These are phyloP conservation scores for Caenorhabditis inopinata DNA, from an alignment of 1,140 invertebrate genomes.

Conservation along the genomic window DNA sequence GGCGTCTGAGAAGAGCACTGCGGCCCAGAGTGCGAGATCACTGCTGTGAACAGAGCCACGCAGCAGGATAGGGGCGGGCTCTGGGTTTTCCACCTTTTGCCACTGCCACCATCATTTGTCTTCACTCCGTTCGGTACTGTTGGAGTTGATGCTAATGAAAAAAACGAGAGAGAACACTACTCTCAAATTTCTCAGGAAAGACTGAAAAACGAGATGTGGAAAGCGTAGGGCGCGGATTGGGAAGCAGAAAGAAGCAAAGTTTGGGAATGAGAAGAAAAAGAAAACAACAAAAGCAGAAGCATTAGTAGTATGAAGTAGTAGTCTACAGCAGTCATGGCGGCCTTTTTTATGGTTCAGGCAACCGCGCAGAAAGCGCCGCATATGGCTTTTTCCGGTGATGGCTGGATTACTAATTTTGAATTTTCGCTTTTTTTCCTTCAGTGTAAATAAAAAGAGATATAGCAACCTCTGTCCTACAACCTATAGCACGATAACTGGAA, in stretches of 20 bases:
- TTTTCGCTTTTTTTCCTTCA: no score
- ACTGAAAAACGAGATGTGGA: not conserved
- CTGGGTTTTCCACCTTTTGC: constrained; percentile 30
- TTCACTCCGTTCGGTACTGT: constrained; percentile 2
- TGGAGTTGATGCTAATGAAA: not conserved
- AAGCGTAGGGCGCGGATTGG: not conserved
- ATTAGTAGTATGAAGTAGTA: not conserved
- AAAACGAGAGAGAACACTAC: not conserved
- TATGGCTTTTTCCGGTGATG: not conserved
- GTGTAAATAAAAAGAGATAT: no score
- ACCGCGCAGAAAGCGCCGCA: not conserved
- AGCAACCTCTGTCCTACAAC: no score
- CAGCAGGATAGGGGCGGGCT: constrained; percentile 14
- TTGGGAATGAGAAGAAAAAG: not conserved
- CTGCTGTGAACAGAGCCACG: not conserved
- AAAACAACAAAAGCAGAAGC: not conserved
- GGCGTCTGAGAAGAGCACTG: not conserved
- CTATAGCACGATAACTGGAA: no score
- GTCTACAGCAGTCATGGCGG: not conserved
- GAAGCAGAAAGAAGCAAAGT: not conserved
- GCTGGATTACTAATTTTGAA: constrained; percentile 18
- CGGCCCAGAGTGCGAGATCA: constrained; percentile 12
- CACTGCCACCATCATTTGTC: not conserved
- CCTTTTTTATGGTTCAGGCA: constrained; percentile 17
- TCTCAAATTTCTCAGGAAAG: not conserved